A percentile compares a stretch with the other conserved stretches of the same genome.
Evolutionary conservation across 2,113 vertebrate species (phyloP).

Genomic region (Mellivora capensis): DNA sequence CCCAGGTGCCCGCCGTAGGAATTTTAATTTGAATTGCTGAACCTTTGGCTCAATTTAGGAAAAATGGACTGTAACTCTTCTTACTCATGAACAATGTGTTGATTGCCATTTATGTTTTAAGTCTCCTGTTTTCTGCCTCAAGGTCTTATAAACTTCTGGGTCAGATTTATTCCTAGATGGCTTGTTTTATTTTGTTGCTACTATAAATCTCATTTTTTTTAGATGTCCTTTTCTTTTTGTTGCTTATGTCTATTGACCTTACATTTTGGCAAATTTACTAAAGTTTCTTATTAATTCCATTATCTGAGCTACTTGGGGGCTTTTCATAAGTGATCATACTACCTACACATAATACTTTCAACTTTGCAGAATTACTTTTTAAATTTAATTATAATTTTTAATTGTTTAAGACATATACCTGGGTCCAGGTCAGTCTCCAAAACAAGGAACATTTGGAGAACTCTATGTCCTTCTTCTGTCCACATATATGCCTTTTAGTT

Average conservation of each 20-base stretch:
- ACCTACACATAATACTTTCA: background rate
- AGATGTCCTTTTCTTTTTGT: background rate
- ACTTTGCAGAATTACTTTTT: background rate
- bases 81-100: background rate
- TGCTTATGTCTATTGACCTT: background rate
- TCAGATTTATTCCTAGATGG: background rate
- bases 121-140: background rate
- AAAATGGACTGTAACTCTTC: background rate
- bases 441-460: background rate
- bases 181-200: background rate
- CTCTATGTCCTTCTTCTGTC: background rate
- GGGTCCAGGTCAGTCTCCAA: background rate
- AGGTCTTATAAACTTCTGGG: background rate
- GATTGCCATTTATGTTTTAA: background rate
- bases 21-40: conserved; percentile 1
- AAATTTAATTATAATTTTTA: background rate
- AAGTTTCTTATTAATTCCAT: background rate
- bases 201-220: background rate
- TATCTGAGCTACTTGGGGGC: background rate
- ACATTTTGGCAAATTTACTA: background rate
- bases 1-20: background rate
- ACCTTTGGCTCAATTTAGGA: background rate
- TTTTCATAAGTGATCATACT: background rate
- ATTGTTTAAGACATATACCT: background rate
- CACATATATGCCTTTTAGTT: background rate